Percentiles rank a stretch among this genome's conserved stretches.
phyloP scores from a whole-genome alignment of 2,113 vertebrate genomes.

The Mesitornis unicolor region DNA sequence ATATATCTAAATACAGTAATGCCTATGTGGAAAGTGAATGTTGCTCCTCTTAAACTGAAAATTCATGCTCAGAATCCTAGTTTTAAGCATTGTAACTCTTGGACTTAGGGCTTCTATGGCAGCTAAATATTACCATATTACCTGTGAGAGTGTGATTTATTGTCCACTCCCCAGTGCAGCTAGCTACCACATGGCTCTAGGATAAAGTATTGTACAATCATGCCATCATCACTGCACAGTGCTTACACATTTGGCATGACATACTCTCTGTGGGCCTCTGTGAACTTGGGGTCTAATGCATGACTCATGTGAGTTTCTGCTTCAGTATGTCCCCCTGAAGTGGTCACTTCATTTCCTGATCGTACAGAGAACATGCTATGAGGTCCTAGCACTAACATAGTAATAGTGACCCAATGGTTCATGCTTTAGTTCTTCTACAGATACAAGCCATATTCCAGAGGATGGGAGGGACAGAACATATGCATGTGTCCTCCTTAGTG shows the following conservation, averaged over 20 bases:
- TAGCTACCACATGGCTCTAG: background rate
- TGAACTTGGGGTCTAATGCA: background rate
- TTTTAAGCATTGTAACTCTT: background rate
- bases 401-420: background rate
- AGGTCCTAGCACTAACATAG: background rate
- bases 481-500: background rate
- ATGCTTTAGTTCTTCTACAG: background rate
- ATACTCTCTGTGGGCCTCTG: background rate
- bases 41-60: background rate
- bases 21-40: background rate
- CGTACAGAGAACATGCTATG: background rate
- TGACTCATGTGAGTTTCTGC: background rate
- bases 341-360: background rate
- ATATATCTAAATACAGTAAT: background rate
- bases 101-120: background rate
- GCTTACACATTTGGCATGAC: rapidly evolving
- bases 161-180: too few relatives aligned
- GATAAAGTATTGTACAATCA: background rate
- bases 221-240: background rate
- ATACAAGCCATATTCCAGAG: background rate
- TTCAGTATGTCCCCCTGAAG: background rate
- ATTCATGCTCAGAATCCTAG: background rate
- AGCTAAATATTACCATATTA: background rate
- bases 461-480: background rate
- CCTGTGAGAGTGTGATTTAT: background rate